Evolutionary conservation across 2,888 invertebrate species (phyloP).

Genomic region (Patella pellucida): DNA sequence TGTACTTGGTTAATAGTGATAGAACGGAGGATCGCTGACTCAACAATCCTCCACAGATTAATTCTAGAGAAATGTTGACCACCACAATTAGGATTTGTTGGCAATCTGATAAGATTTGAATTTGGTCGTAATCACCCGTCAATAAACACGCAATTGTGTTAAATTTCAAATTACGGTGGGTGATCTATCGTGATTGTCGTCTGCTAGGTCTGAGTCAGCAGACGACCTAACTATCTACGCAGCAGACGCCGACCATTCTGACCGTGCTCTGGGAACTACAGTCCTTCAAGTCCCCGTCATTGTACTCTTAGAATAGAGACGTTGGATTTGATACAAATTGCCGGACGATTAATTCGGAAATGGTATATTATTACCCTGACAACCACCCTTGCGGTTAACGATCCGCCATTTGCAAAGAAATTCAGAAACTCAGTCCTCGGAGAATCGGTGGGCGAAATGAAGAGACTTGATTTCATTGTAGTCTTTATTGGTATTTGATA

Average conservation of each 20-base stretch:
- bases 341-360: not conserved
- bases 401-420: not conserved
- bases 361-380: not conserved
- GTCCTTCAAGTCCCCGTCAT: not conserved
- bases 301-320: not conserved
- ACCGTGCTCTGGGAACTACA: not conserved
- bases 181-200: too few relatives aligned
- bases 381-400: not conserved
- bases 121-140: not conserved
- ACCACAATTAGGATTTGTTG: not conserved
- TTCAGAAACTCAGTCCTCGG: not conserved
- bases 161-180: too few relatives aligned
- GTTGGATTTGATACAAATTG: not conserved
- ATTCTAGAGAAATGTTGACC: too few relatives aligned
- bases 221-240: not conserved
- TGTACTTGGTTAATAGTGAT: not conserved
- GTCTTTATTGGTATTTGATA: not conserved
- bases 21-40: too few relatives aligned
- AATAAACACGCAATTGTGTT: not conserved
- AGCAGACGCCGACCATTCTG: constrained; percentile 8
- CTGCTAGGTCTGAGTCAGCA: not conserved
- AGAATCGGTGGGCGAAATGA: not conserved
- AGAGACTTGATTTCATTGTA: not conserved
- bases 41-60: too few relatives aligned
- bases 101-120: not conserved